phyloP scores from a whole-genome alignment of 2,888 invertebrate species.

The Zygaena filipendulae region DNA sequence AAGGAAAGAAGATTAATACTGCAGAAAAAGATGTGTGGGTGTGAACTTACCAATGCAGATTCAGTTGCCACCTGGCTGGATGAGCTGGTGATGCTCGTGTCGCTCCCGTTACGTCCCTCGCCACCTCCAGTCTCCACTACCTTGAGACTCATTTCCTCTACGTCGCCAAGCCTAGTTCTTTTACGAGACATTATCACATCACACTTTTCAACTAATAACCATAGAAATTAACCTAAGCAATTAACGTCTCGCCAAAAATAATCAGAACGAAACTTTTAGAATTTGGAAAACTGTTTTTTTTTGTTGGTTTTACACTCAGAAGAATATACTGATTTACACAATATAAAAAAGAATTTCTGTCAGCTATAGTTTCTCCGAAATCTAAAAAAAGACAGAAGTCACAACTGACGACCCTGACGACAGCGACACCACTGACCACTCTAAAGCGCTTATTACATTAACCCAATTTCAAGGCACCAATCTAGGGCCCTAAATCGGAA shows the following conservation, averaged over 20 bases:
- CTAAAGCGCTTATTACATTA: too few relatives aligned
- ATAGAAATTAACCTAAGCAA: constrained; percentile 11
- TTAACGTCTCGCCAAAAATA: constrained; percentile 13
- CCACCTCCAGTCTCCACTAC: constrained; percentile 29
- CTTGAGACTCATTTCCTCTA: constrained; percentile 46
- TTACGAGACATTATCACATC: constrained; percentile 61
- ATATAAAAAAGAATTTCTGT: too few relatives aligned
- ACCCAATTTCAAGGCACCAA: too few relatives aligned
- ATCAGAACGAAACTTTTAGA: too few relatives aligned
- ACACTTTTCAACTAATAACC: constrained; percentile 21
- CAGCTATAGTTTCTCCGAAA: too few relatives aligned
- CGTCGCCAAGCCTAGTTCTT: constrained; percentile 33
- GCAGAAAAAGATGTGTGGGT: constrained; percentile 3
- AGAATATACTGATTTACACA: too few relatives aligned
- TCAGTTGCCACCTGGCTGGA: constrained; percentile 26
- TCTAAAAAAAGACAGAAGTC: too few relatives aligned
- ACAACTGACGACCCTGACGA: too few relatives aligned
- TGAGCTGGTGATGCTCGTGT: constrained; percentile 32
- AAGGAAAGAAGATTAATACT: constrained; percentile 18
- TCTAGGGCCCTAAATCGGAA: too few relatives aligned
- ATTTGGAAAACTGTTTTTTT: too few relatives aligned
- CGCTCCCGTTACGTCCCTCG: constrained; percentile 40
- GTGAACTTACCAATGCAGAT: constrained; percentile 30
- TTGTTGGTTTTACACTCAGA: too few relatives aligned
- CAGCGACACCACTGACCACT: too few relatives aligned